Conservation (phyloP, 2,113 vertebrate species). For the Oncorhynchus keta region DNA sequence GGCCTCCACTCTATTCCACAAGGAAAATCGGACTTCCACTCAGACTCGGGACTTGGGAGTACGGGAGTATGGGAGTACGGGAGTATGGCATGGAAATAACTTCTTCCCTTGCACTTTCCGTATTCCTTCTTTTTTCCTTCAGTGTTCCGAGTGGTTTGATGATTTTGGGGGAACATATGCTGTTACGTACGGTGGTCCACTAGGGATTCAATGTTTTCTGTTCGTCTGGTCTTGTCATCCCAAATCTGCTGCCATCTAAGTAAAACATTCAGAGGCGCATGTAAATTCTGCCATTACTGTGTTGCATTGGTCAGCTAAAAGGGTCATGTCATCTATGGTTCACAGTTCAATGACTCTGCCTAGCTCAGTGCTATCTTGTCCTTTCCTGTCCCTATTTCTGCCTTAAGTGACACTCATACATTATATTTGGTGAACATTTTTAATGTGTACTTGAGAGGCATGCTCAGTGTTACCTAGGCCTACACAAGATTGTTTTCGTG, state of each 20-base stretch:
- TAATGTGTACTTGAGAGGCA: slow-evolving; percentile 56
- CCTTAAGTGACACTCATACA: slow-evolving; percentile 21
- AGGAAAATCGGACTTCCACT: slow-evolving; percentile 27
- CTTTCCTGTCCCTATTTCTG: slow-evolving; percentile 20
- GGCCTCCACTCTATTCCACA: slow-evolving; percentile 43
- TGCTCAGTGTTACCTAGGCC: slow-evolving; percentile 48
- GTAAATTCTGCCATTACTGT: not conserved
- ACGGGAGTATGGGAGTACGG: not conserved
- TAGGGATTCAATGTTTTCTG: too few species aligned
- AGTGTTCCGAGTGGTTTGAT: too few species aligned
- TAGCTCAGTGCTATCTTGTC: not conserved
- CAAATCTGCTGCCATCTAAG: not conserved
- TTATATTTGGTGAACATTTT: slow-evolving; percentile 50
- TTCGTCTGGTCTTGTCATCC: not conserved
- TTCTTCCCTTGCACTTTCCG: slow-evolving; percentile 10
- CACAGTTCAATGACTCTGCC: not conserved
- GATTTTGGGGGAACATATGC: too few species aligned
- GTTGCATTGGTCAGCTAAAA: slow-evolving; percentile 1
- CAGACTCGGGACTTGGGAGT: slow-evolving; percentile 23
- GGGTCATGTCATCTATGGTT: not conserved
- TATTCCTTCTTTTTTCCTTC: not conserved
- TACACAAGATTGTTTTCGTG: slow-evolving; percentile 33
- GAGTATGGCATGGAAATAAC: slow-evolving; percentile 17
- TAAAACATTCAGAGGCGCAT: not conserved
- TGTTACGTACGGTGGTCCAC: too few species aligned